Percentiles rank a stretch among this genome's conserved stretches.
These are phyloP conservation scores for Nycticorax nycticorax DNA, from an alignment of 2,113 vertebrate genomes.

Conservation along the genomic window DNA sequence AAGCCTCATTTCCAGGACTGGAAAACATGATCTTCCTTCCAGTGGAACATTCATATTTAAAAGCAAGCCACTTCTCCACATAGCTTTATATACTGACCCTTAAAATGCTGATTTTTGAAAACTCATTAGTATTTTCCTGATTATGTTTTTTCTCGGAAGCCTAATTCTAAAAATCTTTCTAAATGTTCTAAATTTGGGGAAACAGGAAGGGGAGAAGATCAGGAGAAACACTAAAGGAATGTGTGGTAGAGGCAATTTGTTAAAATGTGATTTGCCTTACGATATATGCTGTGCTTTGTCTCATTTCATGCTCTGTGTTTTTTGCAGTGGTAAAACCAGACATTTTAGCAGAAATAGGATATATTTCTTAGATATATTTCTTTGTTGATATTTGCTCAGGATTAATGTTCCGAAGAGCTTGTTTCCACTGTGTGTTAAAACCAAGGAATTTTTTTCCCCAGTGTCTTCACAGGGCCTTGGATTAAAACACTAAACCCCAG, in stretches of 20 bases:
- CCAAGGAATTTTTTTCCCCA: neutral
- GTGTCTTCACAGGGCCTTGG: neutral
- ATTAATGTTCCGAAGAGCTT: neutral
- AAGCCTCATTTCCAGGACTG: neutral
- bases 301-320: neutral
- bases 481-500: neutral
- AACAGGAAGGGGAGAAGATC: neutral
- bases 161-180: neutral
- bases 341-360: neutral
- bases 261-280: neutral
- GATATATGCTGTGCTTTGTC: neutral
- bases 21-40: neutral
- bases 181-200: slow-evolving; percentile 16
- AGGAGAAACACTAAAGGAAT: neutral
- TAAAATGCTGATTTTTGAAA: neutral
- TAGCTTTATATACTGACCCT: neutral
- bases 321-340: neutral
- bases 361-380: neutral
- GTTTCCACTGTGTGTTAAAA: neutral
- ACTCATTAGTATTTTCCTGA: neutral
- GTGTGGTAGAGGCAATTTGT: neutral
- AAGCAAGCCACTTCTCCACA: neutral
- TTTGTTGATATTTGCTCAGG: neutral
- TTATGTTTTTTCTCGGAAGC: neutral
- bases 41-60: neutral